Base-by-base conservation (phyloP, 2,113 vertebrate species). In the Chelonoidis abingdonii region DNA sequence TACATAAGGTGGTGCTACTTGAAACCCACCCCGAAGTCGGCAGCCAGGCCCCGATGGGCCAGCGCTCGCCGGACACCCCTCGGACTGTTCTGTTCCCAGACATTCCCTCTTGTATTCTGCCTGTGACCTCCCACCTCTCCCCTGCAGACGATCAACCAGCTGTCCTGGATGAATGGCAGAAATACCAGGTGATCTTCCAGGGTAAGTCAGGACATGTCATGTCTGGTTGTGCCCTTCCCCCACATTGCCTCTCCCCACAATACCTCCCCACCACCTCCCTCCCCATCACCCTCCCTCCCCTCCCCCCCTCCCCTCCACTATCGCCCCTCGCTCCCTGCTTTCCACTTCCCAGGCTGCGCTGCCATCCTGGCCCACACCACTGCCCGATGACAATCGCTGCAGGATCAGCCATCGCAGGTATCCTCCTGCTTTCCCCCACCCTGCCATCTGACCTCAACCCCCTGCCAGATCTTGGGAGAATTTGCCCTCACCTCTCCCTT, bases 111-210 rank as follows among this genome's bases (percentile, higher is more conserved):
- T n/a, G 25, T 82, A 41, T 24, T 35, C 35, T 38, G 25, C 87
- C 84, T 87, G 89, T 21, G 91, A 16, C 89, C 50, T 50, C 4
- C 3, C 35, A 17, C 54, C 5, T 95, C 57, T 97, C 79, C 93
- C 89, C 84, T 21, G 47, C 97, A 99, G 99, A 99, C 12, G 99
- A 99, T 92, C 99, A 99, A 99, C 97, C 99, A 98, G 94, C 97
- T 99, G 65, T 97, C 98, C 85, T 98, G 94, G 99, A 99, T 44
- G 99, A 99, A 90, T 79, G 98, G 98, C 59, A 98, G 97, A 99
- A 99, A 89, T 99, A 99, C 91, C 98, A 98, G 93, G 98, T 99
- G 96, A 99, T 80, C 97, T 99, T 94, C 97, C 44, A 97, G 96
- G 99, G 99, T 99, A 97, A 98, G 97, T 47, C 21, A 25, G 31